Percentiles rank a stretch among this genome's conserved stretches.
These are phyloP conservation scores for Pedetes capensis DNA, from an alignment of 2,113 vertebrate species.

Conservation along the genomic window DNA sequence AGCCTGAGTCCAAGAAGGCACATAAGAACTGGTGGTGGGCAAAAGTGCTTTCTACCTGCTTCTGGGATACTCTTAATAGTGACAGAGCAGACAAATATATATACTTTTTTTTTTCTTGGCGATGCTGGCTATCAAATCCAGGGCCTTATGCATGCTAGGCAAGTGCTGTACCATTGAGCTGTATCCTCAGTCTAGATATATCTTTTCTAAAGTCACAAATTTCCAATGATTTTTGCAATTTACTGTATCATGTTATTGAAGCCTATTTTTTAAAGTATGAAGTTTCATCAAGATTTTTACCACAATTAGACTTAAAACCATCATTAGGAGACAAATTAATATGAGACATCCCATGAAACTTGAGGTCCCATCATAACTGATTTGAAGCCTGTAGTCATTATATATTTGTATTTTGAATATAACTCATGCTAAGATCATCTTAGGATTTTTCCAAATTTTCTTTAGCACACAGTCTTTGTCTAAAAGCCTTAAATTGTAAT, in stretches of 20 bases:
- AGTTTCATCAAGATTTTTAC: conserved; percentile 14
- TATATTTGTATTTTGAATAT: background rate
- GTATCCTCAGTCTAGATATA: background rate
- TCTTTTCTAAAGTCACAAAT: background rate
- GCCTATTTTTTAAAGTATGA: no score
- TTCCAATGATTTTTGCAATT: background rate
- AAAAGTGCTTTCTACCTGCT: background rate
- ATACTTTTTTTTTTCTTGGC: background rate
- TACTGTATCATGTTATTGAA: background rate
- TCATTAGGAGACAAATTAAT: background rate
- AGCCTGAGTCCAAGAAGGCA: background rate
- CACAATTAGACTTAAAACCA: background rate
- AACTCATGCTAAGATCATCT: background rate
- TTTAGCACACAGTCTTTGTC: background rate
- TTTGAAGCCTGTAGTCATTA: background rate
- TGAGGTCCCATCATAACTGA: background rate
- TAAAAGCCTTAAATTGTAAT: conserved; percentile 25
- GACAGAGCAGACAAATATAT: background rate
- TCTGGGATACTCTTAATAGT: background rate
- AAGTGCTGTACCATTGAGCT: background rate
- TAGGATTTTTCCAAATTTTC: background rate
- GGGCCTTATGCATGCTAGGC: background rate
- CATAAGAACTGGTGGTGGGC: background rate
- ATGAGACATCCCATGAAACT: background rate
- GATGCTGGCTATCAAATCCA: background rate